phyloP scores from a whole-genome alignment of 2,888 invertebrate genomes.

The Phlogophora meticulosa region DNA sequence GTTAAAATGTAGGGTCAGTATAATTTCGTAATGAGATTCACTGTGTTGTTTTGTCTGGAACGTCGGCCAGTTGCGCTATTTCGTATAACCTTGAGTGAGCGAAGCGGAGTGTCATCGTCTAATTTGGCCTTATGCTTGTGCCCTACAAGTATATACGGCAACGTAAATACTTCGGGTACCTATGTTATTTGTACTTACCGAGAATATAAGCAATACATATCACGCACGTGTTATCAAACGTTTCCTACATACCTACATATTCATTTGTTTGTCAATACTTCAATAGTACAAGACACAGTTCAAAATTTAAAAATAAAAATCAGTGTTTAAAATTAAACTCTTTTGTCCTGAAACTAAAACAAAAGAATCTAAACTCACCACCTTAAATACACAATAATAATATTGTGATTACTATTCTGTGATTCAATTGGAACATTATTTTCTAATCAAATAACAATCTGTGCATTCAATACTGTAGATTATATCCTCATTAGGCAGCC shows the following conservation, averaged over 20 bases:
- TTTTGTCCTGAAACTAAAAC: background rate
- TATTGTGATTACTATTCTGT: background rate
- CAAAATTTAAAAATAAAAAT: no score
- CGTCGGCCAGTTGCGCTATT: constrained; percentile 70
- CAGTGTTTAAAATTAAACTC: background rate
- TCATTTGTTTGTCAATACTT: constrained; percentile 28
- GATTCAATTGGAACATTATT: background rate
- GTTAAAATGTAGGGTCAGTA: constrained; percentile 60
- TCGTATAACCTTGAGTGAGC: constrained; percentile 78
- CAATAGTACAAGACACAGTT: background rate
- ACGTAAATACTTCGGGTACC: constrained; percentile 49
- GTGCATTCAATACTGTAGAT: background rate
- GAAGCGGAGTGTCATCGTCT: constrained; percentile 76
- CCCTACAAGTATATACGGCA: constrained; percentile 64
- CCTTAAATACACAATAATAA: background rate
- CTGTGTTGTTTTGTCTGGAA: constrained; percentile 61
- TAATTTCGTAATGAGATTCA: constrained; percentile 64
- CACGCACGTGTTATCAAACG: constrained; percentile 47
- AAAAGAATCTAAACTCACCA: background rate
- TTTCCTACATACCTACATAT: constrained; percentile 27
- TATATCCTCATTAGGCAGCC: constrained; percentile 18
- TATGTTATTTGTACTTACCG: constrained; percentile 35
- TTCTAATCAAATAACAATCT: constrained; percentile 6
- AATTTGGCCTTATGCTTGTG: constrained; percentile 72
- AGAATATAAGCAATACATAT: constrained; percentile 36